These are phyloP conservation scores for Tragelaphus strepsiceros DNA, from an alignment of 2,113 vertebrate species.

Conservation along the genomic window DNA sequence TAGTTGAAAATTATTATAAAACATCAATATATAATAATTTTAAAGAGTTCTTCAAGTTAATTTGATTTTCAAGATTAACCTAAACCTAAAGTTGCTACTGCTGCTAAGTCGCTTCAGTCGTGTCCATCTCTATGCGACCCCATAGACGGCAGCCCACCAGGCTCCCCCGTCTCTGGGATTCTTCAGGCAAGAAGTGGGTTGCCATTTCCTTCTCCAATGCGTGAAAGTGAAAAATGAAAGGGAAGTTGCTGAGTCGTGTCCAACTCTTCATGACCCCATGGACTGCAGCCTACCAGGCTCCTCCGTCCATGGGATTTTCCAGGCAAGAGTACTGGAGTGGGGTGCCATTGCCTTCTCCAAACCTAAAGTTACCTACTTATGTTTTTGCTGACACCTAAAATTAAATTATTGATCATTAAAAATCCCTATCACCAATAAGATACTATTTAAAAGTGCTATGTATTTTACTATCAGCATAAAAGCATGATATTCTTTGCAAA, in stretches of 20 bases:
- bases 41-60: background rate
- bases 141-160: too few species aligned
- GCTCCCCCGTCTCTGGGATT: too few species aligned
- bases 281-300: too few species aligned
- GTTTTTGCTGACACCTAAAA: background rate
- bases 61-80: background rate
- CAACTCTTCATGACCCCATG: too few species aligned
- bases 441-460: background rate
- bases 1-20: background rate
- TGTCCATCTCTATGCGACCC: too few species aligned
- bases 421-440: background rate
- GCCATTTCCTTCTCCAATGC: too few species aligned
- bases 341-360: background rate
- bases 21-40: background rate
- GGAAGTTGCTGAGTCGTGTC: too few species aligned
- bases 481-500: background rate
- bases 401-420: background rate
- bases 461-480: background rate
- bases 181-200: too few species aligned
- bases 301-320: too few species aligned
- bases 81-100: background rate
- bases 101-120: too few species aligned
- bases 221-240: too few species aligned
- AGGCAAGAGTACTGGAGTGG: too few species aligned
- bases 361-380: background rate